Base-by-base conservation (phyloP, 2,113 vertebrate genomes). In the Trochalopteron elliotii region DNA sequence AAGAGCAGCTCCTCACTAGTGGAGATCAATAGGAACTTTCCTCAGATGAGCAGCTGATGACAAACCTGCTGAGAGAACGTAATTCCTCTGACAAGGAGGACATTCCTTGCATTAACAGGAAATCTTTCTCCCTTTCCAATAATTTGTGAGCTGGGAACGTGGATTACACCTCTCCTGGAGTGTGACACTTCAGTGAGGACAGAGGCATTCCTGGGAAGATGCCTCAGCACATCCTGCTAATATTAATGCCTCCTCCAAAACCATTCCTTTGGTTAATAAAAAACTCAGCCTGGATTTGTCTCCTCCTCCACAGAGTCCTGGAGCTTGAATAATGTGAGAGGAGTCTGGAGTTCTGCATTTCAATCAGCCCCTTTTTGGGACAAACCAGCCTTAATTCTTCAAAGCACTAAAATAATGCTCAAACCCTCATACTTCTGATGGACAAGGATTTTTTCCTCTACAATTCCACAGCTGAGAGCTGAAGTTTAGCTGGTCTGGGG, bases 161-260 rank as follows among this genome's bases (percentile, higher is more conserved):
- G 94, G 87, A 87, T 95, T 76, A 44, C 70, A 76, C 11, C 89
- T 40, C 74, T 63, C 52, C 9, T 4, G 24, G 57, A 35, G 83
- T 8, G 65, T 15, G 61, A 83, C 72, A 70, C 93, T 87, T 75
- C 27, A 87, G 14, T 23, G 53, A 83, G 94, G 78, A 93, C 61
- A 69, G 61, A 65, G 81, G 40, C 24, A 24, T 59, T 65, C 63
- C 91, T 15, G 70, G 70, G 60, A 85, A 90, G 89, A 74, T n/a
- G 89, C 77, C 82, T 93, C 94, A 74, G 81, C 67, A 87, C 61
- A 22, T 33, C 60, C 90, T 42, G 92, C 74, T 25, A 57, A 63
- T 64, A 84, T 71, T 83, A 91, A 83, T 80, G 57, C 79, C 84
- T 94, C 82, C 91, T 85, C 61, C 89, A 83, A 67, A 83, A 7